These are phyloP conservation scores for Microdon myrmicae DNA, from an alignment of 2,888 invertebrate species.

Conservation along the genomic window DNA sequence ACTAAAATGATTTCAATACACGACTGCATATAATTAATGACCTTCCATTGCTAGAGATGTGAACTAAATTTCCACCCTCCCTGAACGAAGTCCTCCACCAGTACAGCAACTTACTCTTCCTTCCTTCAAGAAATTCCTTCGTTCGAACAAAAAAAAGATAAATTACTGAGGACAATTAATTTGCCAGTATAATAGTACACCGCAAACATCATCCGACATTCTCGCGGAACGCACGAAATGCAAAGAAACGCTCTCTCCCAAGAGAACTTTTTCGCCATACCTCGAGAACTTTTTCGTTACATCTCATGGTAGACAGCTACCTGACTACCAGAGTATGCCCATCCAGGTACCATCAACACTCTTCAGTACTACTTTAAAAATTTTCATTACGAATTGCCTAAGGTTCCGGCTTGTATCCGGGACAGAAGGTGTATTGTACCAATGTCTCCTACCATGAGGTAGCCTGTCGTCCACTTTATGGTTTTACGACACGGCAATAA, in stretches of 20 bases:
- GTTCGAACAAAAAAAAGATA: constrained; percentile 7
- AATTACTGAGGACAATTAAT: constrained; percentile 22
- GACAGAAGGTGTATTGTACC: too few relatives aligned
- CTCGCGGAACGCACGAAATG: too few relatives aligned
- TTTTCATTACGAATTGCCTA: constrained; percentile 58
- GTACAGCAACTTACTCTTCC: too few relatives aligned
- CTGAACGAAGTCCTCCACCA: too few relatives aligned
- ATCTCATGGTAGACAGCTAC: too few relatives aligned
- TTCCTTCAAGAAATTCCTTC: too few relatives aligned
- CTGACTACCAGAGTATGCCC: too few relatives aligned
- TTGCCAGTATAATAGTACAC: constrained; percentile 15
- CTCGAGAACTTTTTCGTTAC: too few relatives aligned
- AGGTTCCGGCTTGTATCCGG: too few relatives aligned
- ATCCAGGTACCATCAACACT: constrained; percentile 53
- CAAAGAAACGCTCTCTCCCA: too few relatives aligned
- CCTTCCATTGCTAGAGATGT: constrained; percentile 30
- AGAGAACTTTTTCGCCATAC: too few relatives aligned
- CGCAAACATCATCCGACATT: too few relatives aligned
- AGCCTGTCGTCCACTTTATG: constrained; percentile 63
- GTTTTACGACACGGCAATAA: constrained; percentile 64
- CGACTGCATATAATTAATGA: constrained; percentile 52
- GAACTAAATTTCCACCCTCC: constrained; percentile 26
- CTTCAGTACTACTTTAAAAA: constrained; percentile 58
- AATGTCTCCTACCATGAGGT: constrained; percentile 37
- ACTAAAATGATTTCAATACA: constrained; percentile 51